Conservation (phyloP, 2,113 vertebrate genomes). For the Pogonocichla stellata region DNA sequence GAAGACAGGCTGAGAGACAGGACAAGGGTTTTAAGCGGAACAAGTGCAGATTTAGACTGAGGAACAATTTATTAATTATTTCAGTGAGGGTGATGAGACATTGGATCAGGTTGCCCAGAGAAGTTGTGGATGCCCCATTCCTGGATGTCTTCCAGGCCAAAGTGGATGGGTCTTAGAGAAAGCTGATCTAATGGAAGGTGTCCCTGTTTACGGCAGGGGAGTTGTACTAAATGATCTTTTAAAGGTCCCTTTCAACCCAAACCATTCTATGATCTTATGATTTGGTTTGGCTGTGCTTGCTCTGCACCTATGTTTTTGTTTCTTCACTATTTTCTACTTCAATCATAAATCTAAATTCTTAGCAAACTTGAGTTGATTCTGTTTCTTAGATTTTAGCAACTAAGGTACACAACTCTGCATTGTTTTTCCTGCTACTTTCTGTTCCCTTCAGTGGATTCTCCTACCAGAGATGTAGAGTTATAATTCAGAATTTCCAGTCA, state of each 20-base stretch:
- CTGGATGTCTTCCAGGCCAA: neutral
- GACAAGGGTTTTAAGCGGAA: neutral
- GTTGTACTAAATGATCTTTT: neutral
- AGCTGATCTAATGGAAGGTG: neutral
- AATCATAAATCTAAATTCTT: neutral
- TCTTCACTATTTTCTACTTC: neutral
- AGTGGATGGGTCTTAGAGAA: neutral
- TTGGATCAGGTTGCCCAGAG: neutral
- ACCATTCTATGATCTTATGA: neutral
- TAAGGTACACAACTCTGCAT: neutral
- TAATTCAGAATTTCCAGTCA: neutral
- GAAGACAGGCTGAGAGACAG: neutral
- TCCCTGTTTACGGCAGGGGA: neutral
- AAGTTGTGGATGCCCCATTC: neutral
- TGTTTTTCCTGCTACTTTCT: neutral
- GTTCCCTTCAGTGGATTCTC: neutral
- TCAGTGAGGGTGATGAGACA: fast-evolving
- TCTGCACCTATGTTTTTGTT: neutral
- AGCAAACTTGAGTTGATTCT: neutral
- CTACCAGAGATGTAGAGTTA: neutral
- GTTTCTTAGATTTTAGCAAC: neutral
- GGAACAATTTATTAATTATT: neutral
- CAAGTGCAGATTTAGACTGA: neutral
- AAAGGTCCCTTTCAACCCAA: neutral
- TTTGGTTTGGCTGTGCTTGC: neutral